phyloP scores from a whole-genome alignment of 2,888 invertebrate genomes.

The Zeuzera pyrina region DNA sequence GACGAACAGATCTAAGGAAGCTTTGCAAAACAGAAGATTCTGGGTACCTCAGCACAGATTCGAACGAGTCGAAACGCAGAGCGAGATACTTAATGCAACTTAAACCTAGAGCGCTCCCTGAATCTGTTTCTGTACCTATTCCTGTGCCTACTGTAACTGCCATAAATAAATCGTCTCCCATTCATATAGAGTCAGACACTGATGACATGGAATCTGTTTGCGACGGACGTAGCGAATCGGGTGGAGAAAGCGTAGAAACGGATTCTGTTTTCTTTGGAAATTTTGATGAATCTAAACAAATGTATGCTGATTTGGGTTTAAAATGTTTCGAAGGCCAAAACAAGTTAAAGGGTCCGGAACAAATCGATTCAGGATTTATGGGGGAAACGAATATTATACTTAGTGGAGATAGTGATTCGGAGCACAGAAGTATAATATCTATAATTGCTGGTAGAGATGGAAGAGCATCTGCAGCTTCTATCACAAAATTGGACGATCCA shows the following conservation, averaged over 20 bases:
- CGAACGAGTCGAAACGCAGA: slow-evolving; percentile 74
- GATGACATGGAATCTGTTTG: slow-evolving; percentile 84
- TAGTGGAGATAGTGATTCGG: slow-evolving; percentile 65
- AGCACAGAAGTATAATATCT: slow-evolving; percentile 64
- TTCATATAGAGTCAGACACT: slow-evolving; percentile 71
- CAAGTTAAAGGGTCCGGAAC: slow-evolving; percentile 39
- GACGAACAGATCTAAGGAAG: slow-evolving; percentile 53
- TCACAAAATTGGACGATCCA: slow-evolving; percentile 45
- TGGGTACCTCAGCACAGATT: slow-evolving; percentile 89
- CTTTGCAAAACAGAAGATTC: slow-evolving; percentile 77
- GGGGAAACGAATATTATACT: slow-evolving; percentile 62
- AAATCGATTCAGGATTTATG: slow-evolving; percentile 61
- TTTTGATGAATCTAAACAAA: slow-evolving; percentile 65
- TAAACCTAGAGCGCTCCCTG: slow-evolving; percentile 38
- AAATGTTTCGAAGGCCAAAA: slow-evolving; percentile 34
- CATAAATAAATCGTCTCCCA: slow-evolving; percentile 32
- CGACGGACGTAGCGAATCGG: slow-evolving; percentile 88
- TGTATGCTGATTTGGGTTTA: slow-evolving; percentile 50
- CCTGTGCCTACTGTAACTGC: slow-evolving; percentile 23
- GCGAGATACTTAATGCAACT: slow-evolving; percentile 61
- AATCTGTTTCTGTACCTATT: slow-evolving; percentile 30
- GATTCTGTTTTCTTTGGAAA: slow-evolving; percentile 90
- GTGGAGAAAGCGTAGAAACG: slow-evolving; percentile 89
- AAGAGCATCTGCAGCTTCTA: slow-evolving; percentile 42
- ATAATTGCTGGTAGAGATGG: slow-evolving; percentile 56